Conservation (phyloP, 92 coral and sea anemone genomes). For the Siderastrea siderea region DNA sequence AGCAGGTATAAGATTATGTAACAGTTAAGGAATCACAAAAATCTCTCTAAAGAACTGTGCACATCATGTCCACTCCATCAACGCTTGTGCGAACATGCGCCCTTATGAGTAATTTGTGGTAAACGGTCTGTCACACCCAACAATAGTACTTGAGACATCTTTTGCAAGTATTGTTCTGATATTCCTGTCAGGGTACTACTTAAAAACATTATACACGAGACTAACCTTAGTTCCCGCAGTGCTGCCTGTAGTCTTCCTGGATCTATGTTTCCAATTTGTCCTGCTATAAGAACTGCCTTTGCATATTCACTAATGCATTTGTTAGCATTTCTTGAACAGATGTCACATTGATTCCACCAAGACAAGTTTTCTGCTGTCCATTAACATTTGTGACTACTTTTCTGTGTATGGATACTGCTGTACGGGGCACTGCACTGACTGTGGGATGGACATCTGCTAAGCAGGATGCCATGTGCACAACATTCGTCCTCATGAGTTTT, state of each 20-base stretch:
- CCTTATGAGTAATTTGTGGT: no score
- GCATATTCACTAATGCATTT: not conserved
- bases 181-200: no score
- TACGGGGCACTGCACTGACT: not conserved
- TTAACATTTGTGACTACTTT: not conserved
- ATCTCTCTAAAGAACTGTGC: no score
- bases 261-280: not conserved
- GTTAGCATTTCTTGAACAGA: not conserved
- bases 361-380: slow-evolving; percentile 19
- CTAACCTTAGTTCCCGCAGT: slow-evolving; percentile 15
- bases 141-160: no score
- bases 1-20: no score
- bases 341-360: slow-evolving; percentile 38
- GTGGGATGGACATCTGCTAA: slow-evolving; percentile 14
- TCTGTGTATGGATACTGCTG: not conserved
- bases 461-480: slow-evolving; percentile 24
- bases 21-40: no score
- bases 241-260: slow-evolving; percentile 30
- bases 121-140: no score
- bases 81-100: no score
- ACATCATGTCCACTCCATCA: no score
- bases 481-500: not conserved
- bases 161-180: no score
- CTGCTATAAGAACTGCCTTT: slow-evolving; percentile 3
- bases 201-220: no score